Conservation (phyloP, 2,797 vertebrate genomes). For the Danio albolineatus region DNA sequence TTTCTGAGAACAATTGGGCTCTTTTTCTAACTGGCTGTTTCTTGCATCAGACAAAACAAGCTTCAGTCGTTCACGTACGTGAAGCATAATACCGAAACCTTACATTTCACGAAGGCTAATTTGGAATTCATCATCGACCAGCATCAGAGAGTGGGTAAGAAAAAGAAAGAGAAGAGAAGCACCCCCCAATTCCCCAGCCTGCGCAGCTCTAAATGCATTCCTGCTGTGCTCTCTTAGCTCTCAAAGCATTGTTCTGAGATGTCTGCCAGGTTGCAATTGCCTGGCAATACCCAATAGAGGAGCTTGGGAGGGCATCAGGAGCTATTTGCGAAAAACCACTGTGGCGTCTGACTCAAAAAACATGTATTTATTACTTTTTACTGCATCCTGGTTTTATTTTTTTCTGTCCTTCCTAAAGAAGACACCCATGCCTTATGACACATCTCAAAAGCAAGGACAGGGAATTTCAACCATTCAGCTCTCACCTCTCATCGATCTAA, state of each 20-base stretch:
- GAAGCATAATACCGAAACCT: constrained; percentile 45
- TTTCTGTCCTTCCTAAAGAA: constrained; percentile 46
- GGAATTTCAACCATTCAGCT: constrained; percentile 13
- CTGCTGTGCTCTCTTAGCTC: constrained; percentile 40
- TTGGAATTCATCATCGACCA: constrained; percentile 33
- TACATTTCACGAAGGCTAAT: constrained; percentile 43
- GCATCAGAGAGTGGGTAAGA: constrained; percentile 17
- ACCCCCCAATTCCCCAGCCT: constrained; percentile 46
- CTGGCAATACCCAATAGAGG: constrained; percentile 33
- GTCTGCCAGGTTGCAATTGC: constrained; percentile 47
- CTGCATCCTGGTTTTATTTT: constrained; percentile 41
- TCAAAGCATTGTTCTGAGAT: constrained; percentile 47
- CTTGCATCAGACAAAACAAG: constrained; percentile 40
- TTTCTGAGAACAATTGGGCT: constrained; percentile 15
- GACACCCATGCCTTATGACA: not conserved
- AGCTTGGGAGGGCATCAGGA: constrained; percentile 47
- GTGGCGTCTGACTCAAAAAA: constrained; percentile 37
- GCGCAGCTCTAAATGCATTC: constrained; percentile 44
- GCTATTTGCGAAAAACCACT: constrained; percentile 48
- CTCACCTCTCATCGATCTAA: not conserved
- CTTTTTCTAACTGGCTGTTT: constrained; percentile 19
- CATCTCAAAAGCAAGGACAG: constrained; percentile 29
- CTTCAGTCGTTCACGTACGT: not conserved
- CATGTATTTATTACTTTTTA: constrained; percentile 57
- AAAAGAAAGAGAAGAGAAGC: constrained; percentile 10